Percentiles rank a stretch among this genome's conserved stretches.
These are phyloP conservation scores for Drosophila melanica DNA, from an alignment of 1,140 invertebrate species.

Conservation along the genomic window DNA sequence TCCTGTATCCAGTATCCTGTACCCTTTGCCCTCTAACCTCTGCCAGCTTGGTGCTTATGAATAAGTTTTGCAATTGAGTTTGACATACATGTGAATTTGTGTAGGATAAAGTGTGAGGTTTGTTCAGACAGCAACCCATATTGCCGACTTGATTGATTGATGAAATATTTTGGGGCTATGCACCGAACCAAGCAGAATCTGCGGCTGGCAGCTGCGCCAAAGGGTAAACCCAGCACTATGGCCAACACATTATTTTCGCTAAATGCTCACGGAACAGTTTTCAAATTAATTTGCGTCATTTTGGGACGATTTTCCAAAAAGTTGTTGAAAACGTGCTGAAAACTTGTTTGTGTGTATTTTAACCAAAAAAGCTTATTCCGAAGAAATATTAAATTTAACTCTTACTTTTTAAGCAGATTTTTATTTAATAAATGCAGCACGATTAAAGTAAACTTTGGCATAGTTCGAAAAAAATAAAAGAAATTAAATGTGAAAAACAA, in stretches of 20 bases:
- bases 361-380: too few species aligned
- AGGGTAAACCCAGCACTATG: slow-evolving; percentile 3
- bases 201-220: neutral
- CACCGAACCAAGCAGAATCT: neutral
- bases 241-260: neutral
- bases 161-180: slow-evolving; percentile 26
- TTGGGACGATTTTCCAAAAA: neutral
- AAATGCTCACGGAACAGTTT: neutral
- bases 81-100: slow-evolving; percentile 48
- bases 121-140: slow-evolving; percentile 3
- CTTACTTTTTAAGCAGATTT: neutral
- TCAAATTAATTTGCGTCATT: neutral
- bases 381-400: too few species aligned
- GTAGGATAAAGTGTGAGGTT: neutral
- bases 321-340: neutral
- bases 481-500: too few species aligned
- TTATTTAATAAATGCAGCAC: too few species aligned
- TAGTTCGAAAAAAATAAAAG: too few species aligned
- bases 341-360: neutral
- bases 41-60: slow-evolving; percentile 45
- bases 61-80: slow-evolving; percentile 68
- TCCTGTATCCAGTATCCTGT: too few species aligned
- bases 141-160: slow-evolving; percentile 61
- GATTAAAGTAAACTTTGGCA: too few species aligned
- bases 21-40: too few species aligned